Base-by-base conservation (phyloP, 2,113 vertebrate genomes). In the Oophaga pumilio region DNA sequence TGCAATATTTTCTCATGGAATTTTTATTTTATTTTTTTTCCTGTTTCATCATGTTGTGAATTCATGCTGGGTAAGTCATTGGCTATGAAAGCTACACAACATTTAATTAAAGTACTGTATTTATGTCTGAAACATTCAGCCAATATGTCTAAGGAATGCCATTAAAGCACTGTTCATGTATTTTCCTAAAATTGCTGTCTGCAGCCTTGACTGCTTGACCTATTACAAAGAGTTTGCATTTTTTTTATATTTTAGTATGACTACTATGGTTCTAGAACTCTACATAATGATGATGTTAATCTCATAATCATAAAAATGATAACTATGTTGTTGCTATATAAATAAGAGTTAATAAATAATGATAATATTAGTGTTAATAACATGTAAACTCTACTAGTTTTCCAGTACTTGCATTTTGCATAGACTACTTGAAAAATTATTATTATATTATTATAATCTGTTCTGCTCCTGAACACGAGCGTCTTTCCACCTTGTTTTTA, bases 61-160 rank as follows among this genome's bases (percentile, higher is more conserved):
- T 28, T 73, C 66, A 69, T 33, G 64, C 82, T 57, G 82, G 66
- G 50, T n/a, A 50, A 73, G n/a, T 53, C n/a, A 64, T 26, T 71
- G 52, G 17, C 66, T 73, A 43, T 57, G 52, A 73, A 71, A 84
- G n/a, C 17, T 84, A 33, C 82, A 53, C 22, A 73, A 71, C 24
- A 73, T 84, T 71, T 73, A 84, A 84, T 69, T 56, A 26, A 84
- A 68, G 68, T 56, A 57, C 10, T 71, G 50, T 24, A 84, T 71
- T 73, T 84, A 73, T 84, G 66, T 84, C 50, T 73, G 49, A 68
- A 52, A 52, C 82, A 73, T 53, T 52, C 28, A 52, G 24, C 26
- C 82, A 26, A 11, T 14, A 57, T 26, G 64, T 57, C 64, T 73
- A 57, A 28, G 68, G 50, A 84, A 84, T 73, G 50, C 49, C 50